Base-by-base conservation (phyloP, 1,140 invertebrate species). In the Brachionus rotundiformis region DNA sequence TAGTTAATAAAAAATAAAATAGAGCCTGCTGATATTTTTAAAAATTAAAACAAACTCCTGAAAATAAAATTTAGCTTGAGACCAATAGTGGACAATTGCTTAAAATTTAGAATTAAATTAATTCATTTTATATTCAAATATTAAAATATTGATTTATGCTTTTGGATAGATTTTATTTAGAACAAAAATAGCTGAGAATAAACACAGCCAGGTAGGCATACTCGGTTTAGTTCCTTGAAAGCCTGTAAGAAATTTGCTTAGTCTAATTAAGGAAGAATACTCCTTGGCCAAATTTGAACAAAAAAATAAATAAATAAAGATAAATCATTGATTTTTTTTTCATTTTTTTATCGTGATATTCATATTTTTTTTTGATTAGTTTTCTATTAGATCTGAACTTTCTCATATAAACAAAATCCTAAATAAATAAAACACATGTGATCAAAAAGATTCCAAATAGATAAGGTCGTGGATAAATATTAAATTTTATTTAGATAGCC, bases 311-410 rank as follows among this genome's bases (percentile, higher is more conserved):
- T 13, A 41, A 41, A 41, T 41, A 41, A 11, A 11, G 39, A 41
- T 41, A 13, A 41, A 11, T 41, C 39, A 54, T 54, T 54, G 47
- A 54, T 54, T 54, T 25, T 19, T 54, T 54, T 54, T n/a, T n/a
- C n/a, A n/a, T n/a, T n/a, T n/a, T 5, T 54, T 4, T 54, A 54
- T 54, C 47, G 47, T 54, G 47, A 54, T 54, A 54, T 54, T 54
- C 47, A 54, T 54, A 39, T 7, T 39, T 39, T 39, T n/a, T n/a
- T n/a, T n/a, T n/a, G 36, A 39, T 39, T 39, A 54, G 47, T 54
- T 54, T 54, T 8, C 47, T 54, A 54, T 54, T 54, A 54, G 47
- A 54, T 54, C 47, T 54, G 47, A 54, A 54, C 47, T 54, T 54
- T 54, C 47, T 54, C 47, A 19, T 6, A 54, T 25, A 54, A 54